Evolutionary conservation across 2,113 vertebrate species (phyloP).

Genomic region (Rhinolophus sinicus): DNA sequence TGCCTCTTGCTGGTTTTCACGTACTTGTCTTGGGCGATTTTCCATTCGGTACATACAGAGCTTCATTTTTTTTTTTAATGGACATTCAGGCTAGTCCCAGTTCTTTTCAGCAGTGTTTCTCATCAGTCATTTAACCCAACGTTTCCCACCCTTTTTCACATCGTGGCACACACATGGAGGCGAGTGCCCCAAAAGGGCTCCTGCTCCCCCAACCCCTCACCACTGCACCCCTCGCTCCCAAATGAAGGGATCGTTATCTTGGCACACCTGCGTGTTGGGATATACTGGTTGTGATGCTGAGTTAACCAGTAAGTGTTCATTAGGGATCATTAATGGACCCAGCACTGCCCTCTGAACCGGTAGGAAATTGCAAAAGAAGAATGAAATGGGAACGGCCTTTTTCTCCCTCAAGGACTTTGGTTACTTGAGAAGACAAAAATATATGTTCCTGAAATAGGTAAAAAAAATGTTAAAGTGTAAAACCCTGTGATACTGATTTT

Average conservation of each 20-base stretch:
- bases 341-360: neutral
- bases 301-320: neutral
- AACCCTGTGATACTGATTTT: neutral
- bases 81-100: neutral
- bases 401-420: neutral
- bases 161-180: neutral
- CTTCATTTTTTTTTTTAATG: neutral
- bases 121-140: neutral
- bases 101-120: neutral
- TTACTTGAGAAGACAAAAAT: neutral
- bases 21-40: neutral
- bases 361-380: neutral
- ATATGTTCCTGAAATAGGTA: neutral
- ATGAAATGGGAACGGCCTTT: neutral
- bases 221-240: fast-evolving
- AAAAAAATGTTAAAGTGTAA: neutral
- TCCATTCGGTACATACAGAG: neutral
- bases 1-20: neutral
- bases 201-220: neutral
- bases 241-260: neutral
- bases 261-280: neutral
- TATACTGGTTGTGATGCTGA: neutral
- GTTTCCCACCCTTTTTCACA: neutral
- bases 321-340: neutral
- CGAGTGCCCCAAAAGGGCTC: too few relatives aligned